These are phyloP conservation scores for Himalopsyche tibetana DNA, from an alignment of 2,888 invertebrate genomes.

Conservation along the genomic window DNA sequence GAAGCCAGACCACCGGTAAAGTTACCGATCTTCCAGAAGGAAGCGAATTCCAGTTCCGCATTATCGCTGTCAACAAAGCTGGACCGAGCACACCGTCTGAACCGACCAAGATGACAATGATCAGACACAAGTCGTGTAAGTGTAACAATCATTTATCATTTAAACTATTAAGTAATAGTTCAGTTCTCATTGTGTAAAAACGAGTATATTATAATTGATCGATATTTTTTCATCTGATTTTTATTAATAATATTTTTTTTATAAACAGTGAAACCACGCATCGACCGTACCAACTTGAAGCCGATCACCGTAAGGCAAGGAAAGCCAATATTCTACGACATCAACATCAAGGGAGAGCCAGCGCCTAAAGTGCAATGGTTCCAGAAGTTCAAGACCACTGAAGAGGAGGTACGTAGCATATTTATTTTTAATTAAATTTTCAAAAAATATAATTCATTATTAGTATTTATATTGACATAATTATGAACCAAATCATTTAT, in stretches of 20 bases:
- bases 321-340: conserved; percentile 93
- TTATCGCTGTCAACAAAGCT: conserved; percentile 95
- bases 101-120: conserved; percentile 91
- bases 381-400: conserved; percentile 85
- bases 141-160: conserved; percentile 66
- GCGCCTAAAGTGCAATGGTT: conserved; percentile 95
- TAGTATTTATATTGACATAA: no score
- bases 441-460: no score
- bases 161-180: neutral
- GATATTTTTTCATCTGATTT: neutral
- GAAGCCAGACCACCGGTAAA: conserved; percentile 84
- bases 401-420: conserved; percentile 78
- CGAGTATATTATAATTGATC: no score
- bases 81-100: conserved; percentile 94
- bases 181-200: no score
- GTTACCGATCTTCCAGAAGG: conserved; percentile 92
- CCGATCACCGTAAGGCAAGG: conserved; percentile 93
- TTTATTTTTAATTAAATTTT: neutral
- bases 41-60: conserved; percentile 93
- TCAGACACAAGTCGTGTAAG: conserved; percentile 92
- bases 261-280: conserved; percentile 93
- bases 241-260: conserved; percentile 52
- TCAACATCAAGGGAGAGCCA: conserved; percentile 97
- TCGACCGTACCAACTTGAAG: conserved; percentile 96
- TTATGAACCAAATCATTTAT: conserved; percentile 65